Evolutionary conservation across 2,888 invertebrate genomes (phyloP).

Genomic region (Xestobium rufovillosum): DNA sequence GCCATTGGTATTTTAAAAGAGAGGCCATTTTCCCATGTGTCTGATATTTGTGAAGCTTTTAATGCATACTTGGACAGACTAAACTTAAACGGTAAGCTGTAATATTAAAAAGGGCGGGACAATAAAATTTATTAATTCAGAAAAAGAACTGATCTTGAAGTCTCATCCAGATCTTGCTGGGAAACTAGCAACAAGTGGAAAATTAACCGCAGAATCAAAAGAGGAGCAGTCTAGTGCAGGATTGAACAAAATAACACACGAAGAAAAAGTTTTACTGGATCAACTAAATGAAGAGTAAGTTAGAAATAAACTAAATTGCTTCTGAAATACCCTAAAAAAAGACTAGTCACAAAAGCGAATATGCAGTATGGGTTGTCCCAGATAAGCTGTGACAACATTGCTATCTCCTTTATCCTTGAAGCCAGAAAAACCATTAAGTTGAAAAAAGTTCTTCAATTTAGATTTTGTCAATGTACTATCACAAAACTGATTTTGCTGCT

Average conservation of each 20-base stretch:
- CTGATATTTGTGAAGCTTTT: slow-evolving; percentile 48
- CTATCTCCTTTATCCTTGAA: no score
- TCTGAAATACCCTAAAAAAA: neutral
- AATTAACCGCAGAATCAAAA: slow-evolving; percentile 52
- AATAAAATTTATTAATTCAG: slow-evolving; percentile 37
- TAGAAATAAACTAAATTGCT: neutral
- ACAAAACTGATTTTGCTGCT: no score
- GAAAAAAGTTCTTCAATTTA: no score
- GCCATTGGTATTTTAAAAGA: slow-evolving; percentile 44
- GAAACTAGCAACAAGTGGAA: slow-evolving; percentile 47
- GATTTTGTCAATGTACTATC: no score
- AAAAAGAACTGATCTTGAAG: slow-evolving; percentile 49
- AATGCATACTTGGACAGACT: slow-evolving; percentile 50
- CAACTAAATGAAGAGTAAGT: slow-evolving; percentile 37
- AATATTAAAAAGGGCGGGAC: neutral
- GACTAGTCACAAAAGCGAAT: no score
- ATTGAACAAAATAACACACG: slow-evolving; percentile 46
- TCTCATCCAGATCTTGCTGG: slow-evolving; percentile 61
- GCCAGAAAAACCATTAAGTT: no score
- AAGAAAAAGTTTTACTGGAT: slow-evolving; percentile 48
- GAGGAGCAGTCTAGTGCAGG: slow-evolving; percentile 53
- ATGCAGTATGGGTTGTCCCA: no score
- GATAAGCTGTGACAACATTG: no score
- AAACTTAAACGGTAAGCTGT: slow-evolving; percentile 44
- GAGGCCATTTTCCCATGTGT: slow-evolving; percentile 48